A percentile compares a stretch with the other conserved stretches of the same genome.
These are phyloP conservation scores for Cepaea hortensis DNA, from an alignment of 2,888 invertebrate species.

Conservation along the genomic window DNA sequence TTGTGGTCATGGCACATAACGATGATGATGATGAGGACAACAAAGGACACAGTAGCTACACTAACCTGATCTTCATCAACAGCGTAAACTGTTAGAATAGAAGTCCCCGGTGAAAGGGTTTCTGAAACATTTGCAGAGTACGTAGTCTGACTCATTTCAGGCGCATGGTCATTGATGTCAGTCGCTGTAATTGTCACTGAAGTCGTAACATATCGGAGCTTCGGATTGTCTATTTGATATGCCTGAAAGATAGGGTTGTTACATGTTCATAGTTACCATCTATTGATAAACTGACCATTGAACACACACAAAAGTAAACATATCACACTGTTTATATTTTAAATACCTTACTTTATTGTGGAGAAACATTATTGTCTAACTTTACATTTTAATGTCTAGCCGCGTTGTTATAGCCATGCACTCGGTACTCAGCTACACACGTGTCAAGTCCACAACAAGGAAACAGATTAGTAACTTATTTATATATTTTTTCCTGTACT, in stretches of 20 bases:
- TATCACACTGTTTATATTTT: too few species aligned
- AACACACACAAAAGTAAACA: too few species aligned
- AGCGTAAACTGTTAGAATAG: constrained; percentile 48
- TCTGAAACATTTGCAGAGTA: constrained; percentile 46
- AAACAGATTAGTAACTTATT: too few species aligned
- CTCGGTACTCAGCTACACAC: too few species aligned
- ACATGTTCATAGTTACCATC: too few species aligned
- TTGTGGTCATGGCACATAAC: not conserved
- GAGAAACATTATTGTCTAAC: too few species aligned
- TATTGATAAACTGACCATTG: too few species aligned
- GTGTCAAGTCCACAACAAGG: too few species aligned
- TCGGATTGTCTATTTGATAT: constrained; percentile 49
- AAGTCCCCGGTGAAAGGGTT: constrained; percentile 24
- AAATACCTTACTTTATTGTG: too few species aligned
- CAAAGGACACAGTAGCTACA: not conserved
- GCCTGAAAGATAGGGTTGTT: constrained; percentile 39
- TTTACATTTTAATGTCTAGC: too few species aligned
- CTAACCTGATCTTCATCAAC: constrained; percentile 50
- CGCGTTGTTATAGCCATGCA: too few species aligned
- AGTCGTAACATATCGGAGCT: constrained; percentile 47
- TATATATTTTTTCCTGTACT: too few species aligned
- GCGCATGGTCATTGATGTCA: constrained; percentile 53
- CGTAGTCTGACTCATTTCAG: constrained; percentile 40
- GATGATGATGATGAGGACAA: not conserved
- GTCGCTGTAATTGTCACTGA: constrained; percentile 48